These are phyloP conservation scores for Argyresthia albistria DNA, from an alignment of 2,888 invertebrate species.

Conservation along the genomic window DNA sequence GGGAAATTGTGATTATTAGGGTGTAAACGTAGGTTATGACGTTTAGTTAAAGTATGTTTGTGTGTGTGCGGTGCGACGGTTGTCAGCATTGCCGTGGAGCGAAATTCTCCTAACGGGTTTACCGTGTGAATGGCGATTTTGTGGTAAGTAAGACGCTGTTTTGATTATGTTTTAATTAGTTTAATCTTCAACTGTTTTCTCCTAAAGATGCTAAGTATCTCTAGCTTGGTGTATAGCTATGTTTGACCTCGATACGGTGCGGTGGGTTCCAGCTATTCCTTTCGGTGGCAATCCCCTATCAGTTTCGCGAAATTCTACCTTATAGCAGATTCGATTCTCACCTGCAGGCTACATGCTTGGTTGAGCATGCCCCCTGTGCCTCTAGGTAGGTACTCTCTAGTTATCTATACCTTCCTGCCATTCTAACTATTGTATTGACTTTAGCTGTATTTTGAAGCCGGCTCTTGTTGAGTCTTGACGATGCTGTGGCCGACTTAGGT, in stretches of 20 bases:
- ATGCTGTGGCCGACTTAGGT: too few species aligned
- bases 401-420: too few species aligned
- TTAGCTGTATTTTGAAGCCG: too few species aligned
- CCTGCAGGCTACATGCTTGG: too few species aligned
- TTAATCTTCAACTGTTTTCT: too few species aligned
- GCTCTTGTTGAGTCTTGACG: too few species aligned
- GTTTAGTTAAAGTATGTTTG: constrained; percentile 53
- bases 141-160: not conserved
- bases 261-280: constrained; percentile 22
- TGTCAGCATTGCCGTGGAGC: constrained; percentile 64
- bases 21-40: constrained; percentile 65
- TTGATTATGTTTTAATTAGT: too few species aligned
- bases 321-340: too few species aligned
- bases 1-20: constrained; percentile 53
- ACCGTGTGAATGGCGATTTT: constrained; percentile 35
- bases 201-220: too few species aligned
- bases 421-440: too few species aligned
- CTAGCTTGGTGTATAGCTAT: constrained; percentile 14
- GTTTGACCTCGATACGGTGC: constrained; percentile 49
- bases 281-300: constrained; percentile 29
- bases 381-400: too few species aligned
- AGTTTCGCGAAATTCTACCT: constrained; percentile 1
- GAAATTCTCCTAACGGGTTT: constrained; percentile 63
- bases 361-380: too few species aligned
- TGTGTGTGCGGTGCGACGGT: constrained; percentile 44